phyloP scores from a whole-genome alignment of 1,140 invertebrate species.

The Bathynomus jamesi region DNA sequence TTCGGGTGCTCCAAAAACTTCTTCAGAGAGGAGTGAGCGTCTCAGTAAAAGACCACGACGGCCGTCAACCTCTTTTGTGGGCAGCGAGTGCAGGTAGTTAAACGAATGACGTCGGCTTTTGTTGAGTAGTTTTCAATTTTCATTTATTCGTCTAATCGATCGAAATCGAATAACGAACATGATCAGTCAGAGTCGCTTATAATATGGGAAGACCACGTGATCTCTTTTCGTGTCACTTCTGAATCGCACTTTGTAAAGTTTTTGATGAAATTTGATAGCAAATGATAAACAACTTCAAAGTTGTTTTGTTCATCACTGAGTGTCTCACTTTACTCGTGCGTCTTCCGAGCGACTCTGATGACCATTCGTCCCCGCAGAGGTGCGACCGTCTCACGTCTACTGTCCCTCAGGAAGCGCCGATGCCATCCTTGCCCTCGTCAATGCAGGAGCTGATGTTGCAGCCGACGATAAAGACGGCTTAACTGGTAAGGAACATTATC shows the following conservation, averaged over 20 bases:
- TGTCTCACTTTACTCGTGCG: conserved; percentile 5
- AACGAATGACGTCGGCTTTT: no score
- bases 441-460: conserved; percentile 30
- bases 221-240: background rate
- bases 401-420: conserved; percentile 38
- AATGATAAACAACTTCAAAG: no score
- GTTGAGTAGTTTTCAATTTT: no score
- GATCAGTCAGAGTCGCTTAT: background rate
- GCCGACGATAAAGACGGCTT: conserved; percentile 37
- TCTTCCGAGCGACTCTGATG: conserved; percentile 10
- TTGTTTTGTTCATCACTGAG: no score
- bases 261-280: no score
- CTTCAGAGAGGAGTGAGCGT: conserved; percentile 69
- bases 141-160: no score
- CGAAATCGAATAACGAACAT: background rate
- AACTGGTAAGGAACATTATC: conserved; percentile 29
- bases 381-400: conserved; percentile 38
- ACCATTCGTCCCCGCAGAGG: conserved; percentile 33
- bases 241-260: background rate
- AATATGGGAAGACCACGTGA: conserved; percentile 1
- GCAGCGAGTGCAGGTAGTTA: conserved; percentile 79
- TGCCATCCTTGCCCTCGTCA: conserved; percentile 36
- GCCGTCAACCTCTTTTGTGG: conserved; percentile 88
- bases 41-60: conserved; percentile 79
- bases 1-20: conserved; percentile 75